phyloP scores from a whole-genome alignment of 2,888 invertebrate species.

The Idaea biselata region DNA sequence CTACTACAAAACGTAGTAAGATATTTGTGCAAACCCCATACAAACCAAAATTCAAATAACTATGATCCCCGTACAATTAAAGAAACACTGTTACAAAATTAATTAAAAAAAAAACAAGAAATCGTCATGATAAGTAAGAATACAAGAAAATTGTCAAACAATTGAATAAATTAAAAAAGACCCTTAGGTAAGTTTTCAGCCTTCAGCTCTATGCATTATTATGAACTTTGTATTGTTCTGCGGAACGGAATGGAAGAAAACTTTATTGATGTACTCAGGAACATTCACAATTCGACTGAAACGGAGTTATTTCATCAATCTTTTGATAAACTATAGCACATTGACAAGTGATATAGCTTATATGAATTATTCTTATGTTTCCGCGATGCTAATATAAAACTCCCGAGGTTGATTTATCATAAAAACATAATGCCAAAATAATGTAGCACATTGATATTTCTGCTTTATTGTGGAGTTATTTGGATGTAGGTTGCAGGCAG shows the following conservation, averaged over 20 bases:
- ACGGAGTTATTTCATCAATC: not conserved
- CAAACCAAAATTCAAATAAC: constrained; percentile 34
- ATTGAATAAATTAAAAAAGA: constrained; percentile 36
- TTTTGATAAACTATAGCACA: too few species aligned
- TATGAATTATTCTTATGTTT: too few species aligned
- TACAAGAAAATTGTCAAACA: constrained; percentile 23
- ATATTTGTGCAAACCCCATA: constrained; percentile 11
- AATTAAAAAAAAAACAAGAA: constrained; percentile 20
- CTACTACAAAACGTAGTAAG: not conserved
- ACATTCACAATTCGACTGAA: not conserved
- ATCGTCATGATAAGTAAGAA: constrained; percentile 19
- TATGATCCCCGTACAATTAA: constrained; percentile 18
- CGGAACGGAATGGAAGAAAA: constrained; percentile 41
- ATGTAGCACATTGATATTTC: too few species aligned
- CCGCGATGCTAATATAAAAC: too few species aligned
- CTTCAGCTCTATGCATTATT: constrained; percentile 42
- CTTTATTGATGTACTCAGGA: constrained; percentile 16
- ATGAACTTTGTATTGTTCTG: constrained; percentile 37
- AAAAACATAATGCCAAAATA: too few species aligned
- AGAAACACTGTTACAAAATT: constrained; percentile 19
- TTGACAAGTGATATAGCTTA: too few species aligned
- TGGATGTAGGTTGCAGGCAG: too few species aligned
- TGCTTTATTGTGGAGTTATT: too few species aligned
- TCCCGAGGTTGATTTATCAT: too few species aligned
- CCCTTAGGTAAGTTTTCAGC: constrained; percentile 45